These are phyloP conservation scores for Corapipo altera DNA, from an alignment of 2,113 vertebrate genomes.

Conservation along the genomic window DNA sequence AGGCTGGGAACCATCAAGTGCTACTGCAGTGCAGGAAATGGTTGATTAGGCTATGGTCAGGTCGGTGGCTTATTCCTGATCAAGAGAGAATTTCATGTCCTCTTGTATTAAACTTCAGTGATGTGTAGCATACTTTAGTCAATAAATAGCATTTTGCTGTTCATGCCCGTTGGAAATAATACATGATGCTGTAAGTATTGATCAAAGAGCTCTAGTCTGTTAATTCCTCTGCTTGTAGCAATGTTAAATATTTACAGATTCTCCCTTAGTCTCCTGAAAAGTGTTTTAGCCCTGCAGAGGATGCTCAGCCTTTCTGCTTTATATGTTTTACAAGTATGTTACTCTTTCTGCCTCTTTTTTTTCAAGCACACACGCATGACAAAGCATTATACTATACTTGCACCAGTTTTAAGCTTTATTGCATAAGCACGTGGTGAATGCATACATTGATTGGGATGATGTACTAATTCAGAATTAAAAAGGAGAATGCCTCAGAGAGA, in stretches of 20 bases:
- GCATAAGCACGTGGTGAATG: not conserved
- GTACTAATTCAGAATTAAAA: not conserved
- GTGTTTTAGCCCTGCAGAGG: not conserved
- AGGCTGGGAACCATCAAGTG: not conserved
- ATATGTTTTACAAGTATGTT: not conserved
- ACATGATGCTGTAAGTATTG: conserved; percentile 34
- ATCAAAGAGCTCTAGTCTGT: conserved; percentile 33
- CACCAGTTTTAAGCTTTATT: not conserved
- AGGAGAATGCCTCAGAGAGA: not conserved
- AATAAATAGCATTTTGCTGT: conserved; percentile 44
- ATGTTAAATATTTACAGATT: conserved; percentile 25
- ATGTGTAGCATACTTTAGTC: conserved; percentile 31
- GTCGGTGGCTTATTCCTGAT: not conserved
- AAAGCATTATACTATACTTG: not conserved
- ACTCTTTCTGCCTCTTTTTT: not conserved
- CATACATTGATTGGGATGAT: not conserved
- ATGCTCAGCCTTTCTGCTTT: not conserved
- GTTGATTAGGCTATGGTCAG: not conserved
- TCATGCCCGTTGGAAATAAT: conserved; percentile 8
- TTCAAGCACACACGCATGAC: not conserved
- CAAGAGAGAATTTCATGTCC: conserved; percentile 14
- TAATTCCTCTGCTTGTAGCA: conserved; percentile 40
- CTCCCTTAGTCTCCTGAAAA: conserved; percentile 22
- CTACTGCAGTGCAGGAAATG: not conserved
- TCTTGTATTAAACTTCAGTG: conserved; percentile 26